Base-by-base conservation (phyloP, 1,140 invertebrate genomes). In the Notospermus geniculatus region DNA sequence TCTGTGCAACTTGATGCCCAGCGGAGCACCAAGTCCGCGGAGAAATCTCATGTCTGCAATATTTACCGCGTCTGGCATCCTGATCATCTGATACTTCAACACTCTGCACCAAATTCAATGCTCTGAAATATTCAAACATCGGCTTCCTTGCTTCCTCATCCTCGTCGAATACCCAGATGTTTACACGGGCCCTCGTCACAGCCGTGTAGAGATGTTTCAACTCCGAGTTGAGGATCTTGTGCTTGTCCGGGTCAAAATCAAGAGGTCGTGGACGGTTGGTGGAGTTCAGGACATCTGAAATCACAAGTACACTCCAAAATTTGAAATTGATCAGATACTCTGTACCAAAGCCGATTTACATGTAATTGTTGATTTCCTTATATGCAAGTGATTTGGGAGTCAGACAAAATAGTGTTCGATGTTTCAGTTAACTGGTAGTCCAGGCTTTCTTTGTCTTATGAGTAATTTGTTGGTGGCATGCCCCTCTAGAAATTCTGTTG, bases 141-240 rank as follows among this genome's bases (percentile, higher is more conserved):
- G 75, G 73, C 19, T 64, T 67, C 15, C 75, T 60, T 19, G 69
- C 71, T 9, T 75, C 71, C 32, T 61, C 54, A 60, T 73, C 68
- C 56, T 71, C 64, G 57, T 77, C 75, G 71, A 77, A 77, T 11
- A 77, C 73, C 75, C 75, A 77, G n/a, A 77, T 71, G 63, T 77
- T 75, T 1, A 75, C 73, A 1, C 73, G 50, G 0, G 75, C 75
- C 28, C 73, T 55, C 0, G 74, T 75, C 27, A 78, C 32, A 2
- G 73, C 76, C 27, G 73, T 76, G 65, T 76, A 77, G 43, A 77
- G 54, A 27, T 73, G 68, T 46, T 75, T 75, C 27, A 77, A 60
- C 60, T 77, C 77, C 1, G 75, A 74, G 56, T 75, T 77, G 41
- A 79, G 62, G 36, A 79, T 61, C 46, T 77, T 77, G 66, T 79